Percentiles rank a stretch among this genome's conserved stretches.
Evolutionary conservation across 2,113 vertebrate genomes (phyloP).

Genomic region (Seriola quinqueradiata): DNA sequence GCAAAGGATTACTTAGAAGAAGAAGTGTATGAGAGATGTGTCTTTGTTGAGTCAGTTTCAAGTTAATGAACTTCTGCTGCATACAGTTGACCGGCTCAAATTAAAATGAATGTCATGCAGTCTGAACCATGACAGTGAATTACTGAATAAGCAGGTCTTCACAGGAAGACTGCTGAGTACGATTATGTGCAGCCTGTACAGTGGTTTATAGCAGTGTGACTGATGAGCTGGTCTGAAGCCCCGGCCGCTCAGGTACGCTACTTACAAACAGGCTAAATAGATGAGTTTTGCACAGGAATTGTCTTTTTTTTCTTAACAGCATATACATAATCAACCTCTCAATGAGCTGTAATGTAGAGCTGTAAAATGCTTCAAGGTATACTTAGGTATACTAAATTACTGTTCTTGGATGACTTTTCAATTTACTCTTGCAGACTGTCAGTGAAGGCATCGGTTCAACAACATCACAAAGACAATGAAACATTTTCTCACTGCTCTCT

Average conservation of each 20-base stretch:
- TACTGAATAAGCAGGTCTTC: conserved; percentile 52
- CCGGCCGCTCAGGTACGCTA: conserved; percentile 22
- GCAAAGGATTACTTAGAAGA: not conserved
- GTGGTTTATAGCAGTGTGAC: conserved; percentile 39
- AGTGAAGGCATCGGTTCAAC: not conserved
- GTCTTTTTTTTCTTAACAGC: conserved; percentile 5
- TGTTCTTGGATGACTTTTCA: not conserved
- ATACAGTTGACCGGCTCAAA: conserved; percentile 2
- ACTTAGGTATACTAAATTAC: not conserved
- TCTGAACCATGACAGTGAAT: conserved; percentile 42
- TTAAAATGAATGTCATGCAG: conserved; percentile 31
- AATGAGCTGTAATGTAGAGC: conserved; percentile 28
- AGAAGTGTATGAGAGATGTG: not conserved
- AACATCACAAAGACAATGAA: not conserved
- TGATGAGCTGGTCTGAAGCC: conserved; percentile 38
- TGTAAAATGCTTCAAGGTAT: not conserved
- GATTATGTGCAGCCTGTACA: conserved; percentile 31
- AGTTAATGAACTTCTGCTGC: conserved; percentile 22
- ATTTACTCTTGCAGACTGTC: not conserved
- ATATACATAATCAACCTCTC: conserved; percentile 1
- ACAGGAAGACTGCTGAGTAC: conserved; percentile 44
- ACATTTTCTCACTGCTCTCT: no score
- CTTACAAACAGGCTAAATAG: conserved; percentile 23
- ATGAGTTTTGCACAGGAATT: conserved; percentile 25
- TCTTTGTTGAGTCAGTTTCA: conserved; percentile 27